Evolutionary conservation across 2,888 invertebrate species (phyloP).

Genomic region (Caenorhabditis drosophilae): DNA sequence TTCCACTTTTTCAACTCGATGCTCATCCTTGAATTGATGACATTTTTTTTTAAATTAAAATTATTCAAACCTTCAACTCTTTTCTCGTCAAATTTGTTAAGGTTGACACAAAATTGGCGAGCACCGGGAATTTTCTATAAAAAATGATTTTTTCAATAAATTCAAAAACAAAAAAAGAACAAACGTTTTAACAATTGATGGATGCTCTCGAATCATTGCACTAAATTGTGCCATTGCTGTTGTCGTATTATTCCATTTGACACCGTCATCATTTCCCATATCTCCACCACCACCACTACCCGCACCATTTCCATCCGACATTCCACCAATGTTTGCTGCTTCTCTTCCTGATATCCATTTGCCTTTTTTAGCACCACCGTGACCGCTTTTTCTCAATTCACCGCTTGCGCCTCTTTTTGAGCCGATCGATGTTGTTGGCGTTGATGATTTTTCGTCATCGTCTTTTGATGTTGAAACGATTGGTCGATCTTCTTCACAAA

Average conservation of each 20-base stretch:
- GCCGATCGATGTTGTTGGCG: background rate
- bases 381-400: no score
- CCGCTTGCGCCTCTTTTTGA: slow-evolving; percentile 6
- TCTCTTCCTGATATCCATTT: slow-evolving; percentile 16
- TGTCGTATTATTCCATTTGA: slow-evolving; percentile 20
- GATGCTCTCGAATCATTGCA: slow-evolving; percentile 25
- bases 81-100: slow-evolving; percentile 14
- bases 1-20: slow-evolving; percentile 21
- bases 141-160: background rate
- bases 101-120: slow-evolving; percentile 22
- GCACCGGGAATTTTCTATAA: slow-evolving; percentile 33
- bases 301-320: background rate
- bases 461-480: background rate
- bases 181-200: slow-evolving; percentile 30
- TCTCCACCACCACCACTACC: background rate
- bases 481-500: slow-evolving; percentile 24
- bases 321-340: background rate
- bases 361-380: slow-evolving; percentile 25
- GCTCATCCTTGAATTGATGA: slow-evolving; percentile 14
- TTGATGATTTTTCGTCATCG: background rate
- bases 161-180: background rate
- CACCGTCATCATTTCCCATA: background rate
- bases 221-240: slow-evolving; percentile 18
- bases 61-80: slow-evolving; percentile 14
- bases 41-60: background rate